Percentiles rank a stretch among this genome's conserved stretches.
phyloP scores from a whole-genome alignment of 2,113 vertebrate genomes.

The Callopanchax toddi region DNA sequence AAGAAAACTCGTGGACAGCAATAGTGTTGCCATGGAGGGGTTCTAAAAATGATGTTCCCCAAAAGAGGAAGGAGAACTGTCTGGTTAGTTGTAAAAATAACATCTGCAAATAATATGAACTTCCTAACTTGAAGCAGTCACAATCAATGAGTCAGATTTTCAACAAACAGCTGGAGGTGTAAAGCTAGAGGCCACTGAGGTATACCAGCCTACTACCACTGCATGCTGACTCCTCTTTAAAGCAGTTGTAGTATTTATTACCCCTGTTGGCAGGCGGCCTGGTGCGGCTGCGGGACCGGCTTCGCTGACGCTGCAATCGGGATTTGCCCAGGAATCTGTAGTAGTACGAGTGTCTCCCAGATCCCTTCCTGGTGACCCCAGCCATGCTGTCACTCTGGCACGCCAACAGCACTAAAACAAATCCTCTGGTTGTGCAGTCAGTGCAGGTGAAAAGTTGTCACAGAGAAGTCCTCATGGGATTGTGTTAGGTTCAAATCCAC shows the following conservation, averaged over 20 bases:
- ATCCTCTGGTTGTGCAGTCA: conserved; percentile 32
- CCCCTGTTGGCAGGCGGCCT: conserved; percentile 85
- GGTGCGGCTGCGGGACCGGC: conserved; percentile 92
- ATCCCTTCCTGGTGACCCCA: conserved; percentile 89
- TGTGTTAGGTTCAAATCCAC: conserved; percentile 21
- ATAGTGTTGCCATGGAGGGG: too few relatives aligned
- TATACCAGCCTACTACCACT: conserved; percentile 13
- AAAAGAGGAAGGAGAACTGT: too few relatives aligned
- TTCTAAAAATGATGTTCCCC: too few relatives aligned
- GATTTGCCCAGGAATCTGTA: conserved; percentile 94
- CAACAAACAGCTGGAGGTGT: neutral
- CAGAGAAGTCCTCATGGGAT: conserved; percentile 32
- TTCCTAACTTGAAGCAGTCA: too few relatives aligned
- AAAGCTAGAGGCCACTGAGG: neutral
- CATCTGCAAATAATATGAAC: too few relatives aligned
- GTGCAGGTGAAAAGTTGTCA: conserved; percentile 40
- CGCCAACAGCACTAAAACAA: conserved; percentile 1
- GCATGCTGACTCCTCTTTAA: conserved; percentile 19
- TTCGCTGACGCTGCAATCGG: conserved; percentile 93
- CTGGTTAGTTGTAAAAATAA: too few relatives aligned
- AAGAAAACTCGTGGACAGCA: too few relatives aligned
- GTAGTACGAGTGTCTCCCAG: conserved; percentile 93
- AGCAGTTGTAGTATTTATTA: conserved; percentile 72
- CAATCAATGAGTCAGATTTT: neutral
- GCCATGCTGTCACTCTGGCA: conserved; percentile 82